A percentile compares a stretch with the other conserved stretches of the same genome.
phyloP scores from a whole-genome alignment of 2,888 invertebrate genomes.

The Cremastinae sp. region DNA sequence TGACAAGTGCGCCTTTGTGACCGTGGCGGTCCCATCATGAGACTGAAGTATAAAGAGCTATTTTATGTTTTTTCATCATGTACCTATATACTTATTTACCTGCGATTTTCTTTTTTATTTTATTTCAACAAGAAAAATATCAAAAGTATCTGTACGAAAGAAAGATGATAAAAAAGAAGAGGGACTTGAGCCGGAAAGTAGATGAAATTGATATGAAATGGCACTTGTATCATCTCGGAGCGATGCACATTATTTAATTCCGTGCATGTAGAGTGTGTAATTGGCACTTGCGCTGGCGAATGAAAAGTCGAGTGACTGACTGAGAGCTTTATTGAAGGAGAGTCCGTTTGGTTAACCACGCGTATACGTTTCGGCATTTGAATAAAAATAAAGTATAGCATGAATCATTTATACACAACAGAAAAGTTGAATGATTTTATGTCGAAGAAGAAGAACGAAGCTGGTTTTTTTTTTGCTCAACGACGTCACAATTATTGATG shows the following conservation, averaged over 20 bases:
- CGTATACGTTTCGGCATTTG: too few species aligned
- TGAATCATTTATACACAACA: too few species aligned
- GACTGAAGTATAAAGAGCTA: too few species aligned
- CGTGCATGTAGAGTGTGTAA: neutral
- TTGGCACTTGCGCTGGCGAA: conserved; percentile 20
- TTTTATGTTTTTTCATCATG: too few species aligned
- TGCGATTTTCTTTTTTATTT: conserved; percentile 2
- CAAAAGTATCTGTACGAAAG: neutral
- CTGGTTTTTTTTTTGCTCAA: too few species aligned
- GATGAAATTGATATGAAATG: neutral
- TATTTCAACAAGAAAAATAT: too few species aligned
- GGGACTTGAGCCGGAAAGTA: neutral
- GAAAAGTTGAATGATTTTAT: too few species aligned
- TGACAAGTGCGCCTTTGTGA: too few species aligned
- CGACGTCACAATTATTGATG: neutral
- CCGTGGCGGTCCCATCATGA: too few species aligned
- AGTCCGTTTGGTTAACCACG: neutral
- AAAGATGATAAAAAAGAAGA: neutral
- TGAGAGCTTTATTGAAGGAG: neutral
- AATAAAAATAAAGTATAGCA: too few species aligned
- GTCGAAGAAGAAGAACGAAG: too few species aligned
- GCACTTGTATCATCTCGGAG: neutral
- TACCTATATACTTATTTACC: too few species aligned
- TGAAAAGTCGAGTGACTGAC: conserved; percentile 17
- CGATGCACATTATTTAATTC: conserved; percentile 23